These are phyloP conservation scores for Denticeps clupeoides DNA, from an alignment of 2,797 vertebrate species.

Conservation along the genomic window DNA sequence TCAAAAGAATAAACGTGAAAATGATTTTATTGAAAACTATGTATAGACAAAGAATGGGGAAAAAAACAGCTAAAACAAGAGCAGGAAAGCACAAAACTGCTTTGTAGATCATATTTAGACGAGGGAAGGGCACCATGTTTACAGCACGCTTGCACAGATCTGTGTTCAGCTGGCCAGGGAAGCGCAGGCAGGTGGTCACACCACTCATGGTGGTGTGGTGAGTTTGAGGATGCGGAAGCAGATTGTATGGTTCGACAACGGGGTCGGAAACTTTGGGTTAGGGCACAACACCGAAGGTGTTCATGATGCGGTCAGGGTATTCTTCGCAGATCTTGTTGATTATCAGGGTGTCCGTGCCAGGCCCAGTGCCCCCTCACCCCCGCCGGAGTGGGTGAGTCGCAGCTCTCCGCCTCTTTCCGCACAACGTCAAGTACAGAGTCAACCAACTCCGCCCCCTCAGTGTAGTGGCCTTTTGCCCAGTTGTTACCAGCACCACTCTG, in stretches of 20 bases:
- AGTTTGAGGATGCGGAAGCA: conserved; percentile 74
- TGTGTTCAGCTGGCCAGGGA: conserved; percentile 70
- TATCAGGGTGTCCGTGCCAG: conserved; percentile 68
- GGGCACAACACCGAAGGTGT: conserved; percentile 71
- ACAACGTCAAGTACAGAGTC: conserved; percentile 70
- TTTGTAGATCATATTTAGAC: conserved; percentile 42
- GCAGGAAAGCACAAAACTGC: conserved; percentile 14
- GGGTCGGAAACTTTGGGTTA: conserved; percentile 73
- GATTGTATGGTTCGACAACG: conserved; percentile 73
- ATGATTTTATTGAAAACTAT: conserved; percentile 36
- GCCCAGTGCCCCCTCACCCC: conserved; percentile 66
- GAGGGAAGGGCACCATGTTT: conserved; percentile 75
- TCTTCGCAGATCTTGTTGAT: conserved; percentile 75
- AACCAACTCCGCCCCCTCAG: conserved; percentile 82
- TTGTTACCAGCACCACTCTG: conserved; percentile 86
- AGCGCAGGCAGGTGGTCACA: conserved; percentile 68
- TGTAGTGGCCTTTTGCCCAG: conserved; percentile 94
- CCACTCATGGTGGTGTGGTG: conserved; percentile 71
- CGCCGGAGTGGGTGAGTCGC: conserved; percentile 68
- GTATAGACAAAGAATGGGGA: conserved; percentile 35
- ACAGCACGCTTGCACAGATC: conserved; percentile 68
- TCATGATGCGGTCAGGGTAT: conserved; percentile 73
- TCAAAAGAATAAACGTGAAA: too few relatives aligned
- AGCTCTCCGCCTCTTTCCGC: conserved; percentile 69
- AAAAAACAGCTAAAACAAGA: too few relatives aligned